Conservation (phyloP, 2,113 vertebrate genomes). For the Bubo scandiacus region DNA sequence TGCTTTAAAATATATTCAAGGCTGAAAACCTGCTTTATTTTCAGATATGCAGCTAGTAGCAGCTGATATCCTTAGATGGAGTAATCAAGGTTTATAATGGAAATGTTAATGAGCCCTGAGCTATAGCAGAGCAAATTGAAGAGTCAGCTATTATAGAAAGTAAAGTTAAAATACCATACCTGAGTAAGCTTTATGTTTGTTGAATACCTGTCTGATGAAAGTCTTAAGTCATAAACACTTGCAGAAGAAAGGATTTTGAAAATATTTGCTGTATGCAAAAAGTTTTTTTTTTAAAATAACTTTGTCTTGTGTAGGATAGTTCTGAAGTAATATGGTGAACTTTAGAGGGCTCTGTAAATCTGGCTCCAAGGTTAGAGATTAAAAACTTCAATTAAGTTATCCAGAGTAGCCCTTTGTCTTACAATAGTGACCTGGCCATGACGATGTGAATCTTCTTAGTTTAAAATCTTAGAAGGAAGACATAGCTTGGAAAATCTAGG, state of each 20-base stretch:
- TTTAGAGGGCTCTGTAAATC: not conserved
- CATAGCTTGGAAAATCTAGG: not conserved
- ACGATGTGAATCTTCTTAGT: not conserved
- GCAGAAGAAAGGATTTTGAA: not conserved
- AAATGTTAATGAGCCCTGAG: slow-evolving; percentile 37
- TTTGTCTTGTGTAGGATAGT: not conserved
- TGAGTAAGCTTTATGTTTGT: not conserved
- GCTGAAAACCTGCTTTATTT: not conserved
- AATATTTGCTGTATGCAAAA: not conserved
- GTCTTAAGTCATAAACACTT: not conserved
- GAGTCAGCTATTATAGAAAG: not conserved
- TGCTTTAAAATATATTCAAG: not conserved
- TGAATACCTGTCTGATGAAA: not conserved
- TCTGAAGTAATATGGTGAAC: not conserved
- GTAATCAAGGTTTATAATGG: slow-evolving; percentile 7
- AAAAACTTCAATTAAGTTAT: not conserved
- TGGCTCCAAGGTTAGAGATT: not conserved
- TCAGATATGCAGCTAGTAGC: not conserved
- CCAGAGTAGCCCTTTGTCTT: not conserved
- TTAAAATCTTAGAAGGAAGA: not conserved
- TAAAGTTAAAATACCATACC: not conserved
- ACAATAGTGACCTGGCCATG: not conserved
- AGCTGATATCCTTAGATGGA: not conserved
- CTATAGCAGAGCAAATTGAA: not conserved
- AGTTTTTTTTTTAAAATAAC: not conserved